Evolutionary conservation across 2,888 invertebrate species (phyloP), one percentile per base, ranked within the genome.

Genomic region (Ischnus inquisitorius): DNA sequence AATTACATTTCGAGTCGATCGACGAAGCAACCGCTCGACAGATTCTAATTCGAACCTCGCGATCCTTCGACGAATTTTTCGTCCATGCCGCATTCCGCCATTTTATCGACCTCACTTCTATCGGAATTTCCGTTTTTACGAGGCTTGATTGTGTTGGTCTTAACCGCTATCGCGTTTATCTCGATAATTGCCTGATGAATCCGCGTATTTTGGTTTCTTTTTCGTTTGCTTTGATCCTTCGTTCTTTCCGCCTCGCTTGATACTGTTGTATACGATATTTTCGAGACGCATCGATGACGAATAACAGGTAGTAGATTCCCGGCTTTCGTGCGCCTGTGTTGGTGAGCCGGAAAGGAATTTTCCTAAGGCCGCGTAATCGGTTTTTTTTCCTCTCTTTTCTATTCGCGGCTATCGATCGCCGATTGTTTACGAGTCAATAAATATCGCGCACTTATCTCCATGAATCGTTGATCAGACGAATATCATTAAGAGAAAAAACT

Each of bases 51-150:
- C 57, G 14, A 57, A 34, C 34, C 48, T 60, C 25, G 14, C 25
- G 60, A 14, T 14, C 28, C 3, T 19, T 14, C 28, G n/a, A 10
- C 41, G 22, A 1, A 12, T 64, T 69, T 46, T 0, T 5, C 14
- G 2, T 19, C 16, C 12, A 71, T 75, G 25, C 65, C 57, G n/a
- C 54, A 65, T 79, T 72, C 72, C 80, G 80, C 77, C 77, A 78
- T 84, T 78, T 84, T 84, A 81, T 39, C 80, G 54, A 81, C 39
- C 62, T 54, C 54, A 28, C 25, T 71, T 68, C 68, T 43, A 77
- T 67, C 67, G 2, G 51, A 19, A 81, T 67, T 74, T 69, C 34
- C 34, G 54, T 60, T 80, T 46, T 54, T 1, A 46, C 39, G 60
- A n/a, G 16, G 28, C 14, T 16, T 54, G 39, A 25, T 64, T 60